Percentiles rank a stretch among this genome's conserved stretches.
phyloP scores from a whole-genome alignment of 2,888 invertebrate species.

The Cistogaster globosa region DNA sequence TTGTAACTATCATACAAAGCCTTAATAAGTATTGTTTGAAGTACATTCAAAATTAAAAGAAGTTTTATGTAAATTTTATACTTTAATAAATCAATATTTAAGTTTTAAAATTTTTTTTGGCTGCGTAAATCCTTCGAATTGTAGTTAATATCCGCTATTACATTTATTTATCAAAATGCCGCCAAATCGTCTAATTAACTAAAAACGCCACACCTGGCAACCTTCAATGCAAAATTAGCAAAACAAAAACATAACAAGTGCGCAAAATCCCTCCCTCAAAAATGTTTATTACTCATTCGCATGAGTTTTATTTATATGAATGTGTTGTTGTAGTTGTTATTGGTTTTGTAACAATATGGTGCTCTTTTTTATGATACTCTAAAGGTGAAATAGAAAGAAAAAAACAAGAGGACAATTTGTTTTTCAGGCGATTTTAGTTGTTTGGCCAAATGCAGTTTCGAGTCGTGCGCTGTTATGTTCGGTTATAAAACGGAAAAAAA shows the following conservation, averaged over 20 bases:
- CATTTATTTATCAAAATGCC: too few relatives aligned
- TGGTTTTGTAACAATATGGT: neutral
- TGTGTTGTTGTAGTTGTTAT: neutral
- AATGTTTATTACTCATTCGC: conserved; percentile 7
- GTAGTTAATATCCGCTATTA: too few relatives aligned
- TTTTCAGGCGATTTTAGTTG: conserved; percentile 26
- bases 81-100: too few relatives aligned
- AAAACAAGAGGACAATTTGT: conserved; percentile 12
- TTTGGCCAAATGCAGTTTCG: conserved; percentile 78
- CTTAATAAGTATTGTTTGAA: too few relatives aligned
- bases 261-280: conserved; percentile 51
- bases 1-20: too few relatives aligned
- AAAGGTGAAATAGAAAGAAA: conserved; percentile 23
- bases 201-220: too few relatives aligned
- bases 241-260: conserved; percentile 66
- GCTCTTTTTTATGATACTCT: neutral
- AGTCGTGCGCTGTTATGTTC: conserved; percentile 79
- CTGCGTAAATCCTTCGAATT: too few relatives aligned
- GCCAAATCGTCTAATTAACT: neutral
- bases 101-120: too few relatives aligned
- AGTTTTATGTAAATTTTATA: too few relatives aligned
- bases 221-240: conserved; percentile 37
- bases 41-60: too few relatives aligned
- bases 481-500: conserved; percentile 71
- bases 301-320: neutral